phyloP scores from a whole-genome alignment of 2,797 vertebrate genomes.

The Sternarchorhynchus goeldii region DNA sequence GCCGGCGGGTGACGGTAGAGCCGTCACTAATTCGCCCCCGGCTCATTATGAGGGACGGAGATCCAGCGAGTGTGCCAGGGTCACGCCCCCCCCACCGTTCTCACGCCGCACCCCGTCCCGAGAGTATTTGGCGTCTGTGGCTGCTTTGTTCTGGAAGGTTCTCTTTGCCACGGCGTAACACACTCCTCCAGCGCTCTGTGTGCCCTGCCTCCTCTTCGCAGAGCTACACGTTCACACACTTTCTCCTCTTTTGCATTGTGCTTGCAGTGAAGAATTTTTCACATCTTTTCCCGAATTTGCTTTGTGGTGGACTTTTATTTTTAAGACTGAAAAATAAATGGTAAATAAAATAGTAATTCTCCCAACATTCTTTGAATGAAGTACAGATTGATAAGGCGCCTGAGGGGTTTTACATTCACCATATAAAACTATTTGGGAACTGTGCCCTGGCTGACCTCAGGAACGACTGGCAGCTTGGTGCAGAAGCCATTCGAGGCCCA shows the following conservation, averaged over 20 bases:
- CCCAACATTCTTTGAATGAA: neutral
- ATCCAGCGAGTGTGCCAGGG: neutral
- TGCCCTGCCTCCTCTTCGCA: neutral
- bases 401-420: conserved; percentile 41
- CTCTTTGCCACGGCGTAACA: conserved; percentile 22
- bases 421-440: conserved; percentile 36
- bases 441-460: conserved; percentile 46
- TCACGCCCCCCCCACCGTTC: conserved; percentile 19
- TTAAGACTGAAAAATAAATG: neutral
- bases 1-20: no score
- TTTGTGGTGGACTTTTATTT: neutral
- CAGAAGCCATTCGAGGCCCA: conserved; percentile 31
- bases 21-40: no score
- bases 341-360: conserved; percentile 22
- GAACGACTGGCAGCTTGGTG: conserved; percentile 27
- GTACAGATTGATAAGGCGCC: conserved; percentile 27
- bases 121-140: conserved; percentile 44
- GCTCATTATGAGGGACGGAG: no score
- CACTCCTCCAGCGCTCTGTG: neutral
- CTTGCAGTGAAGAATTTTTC: no score
- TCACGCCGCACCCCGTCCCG: conserved; percentile 4
- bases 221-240: neutral
- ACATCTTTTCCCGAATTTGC: no score
- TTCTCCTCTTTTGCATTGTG: neutral
- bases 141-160: conserved; percentile 31